Evolutionary conservation across 2,113 vertebrate genomes (phyloP), one percentile per base, ranked within the genome.

Genomic region (Synchiropus splendidus): DNA sequence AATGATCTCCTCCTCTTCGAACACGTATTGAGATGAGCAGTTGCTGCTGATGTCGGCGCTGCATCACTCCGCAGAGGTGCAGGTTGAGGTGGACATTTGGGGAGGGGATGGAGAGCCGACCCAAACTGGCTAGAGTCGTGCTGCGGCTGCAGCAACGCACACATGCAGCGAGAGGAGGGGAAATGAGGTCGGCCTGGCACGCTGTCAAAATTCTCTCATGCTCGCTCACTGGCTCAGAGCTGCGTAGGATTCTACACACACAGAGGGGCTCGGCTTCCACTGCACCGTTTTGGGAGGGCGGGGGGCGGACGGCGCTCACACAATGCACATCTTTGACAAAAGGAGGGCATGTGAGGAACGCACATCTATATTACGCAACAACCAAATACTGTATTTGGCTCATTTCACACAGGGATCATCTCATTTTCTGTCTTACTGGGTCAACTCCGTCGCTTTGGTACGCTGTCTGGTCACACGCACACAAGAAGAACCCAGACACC

Each of bases 111-210:
- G 49, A 9, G 27, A 56, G 61, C 51, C 52, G 60, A 78, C 67
- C 69, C 69, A 58, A 64, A 53, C 70, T 59, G 58, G 59, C 69
- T 59, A 50, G 49, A 46, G 55, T 57, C 46, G 63, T 70, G 64
- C 70, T 74, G 66, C 11, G 48, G 56, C 58, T 74, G 62, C 69
- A 72, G 57, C n/a, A n/a, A n/a, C 62, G 60, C 61, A 60, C 58
- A 57, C 67, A 45, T 18, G 39, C 38, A 44, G 53, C 33, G 41
- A 47, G 2, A 11, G 54, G 48, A 32, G 49, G 76, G 74, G 64
- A 75, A 77, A 70, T 18, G 67, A 81, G 76, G 79, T 79, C 61
- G 67, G 15, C 67, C 68, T 81, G 76, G 76, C 74, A 64, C 52
- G 59, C 52, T 48, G 54, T 77, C 76, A 77, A 64, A 78, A 64